Evolutionary conservation across 2,113 vertebrate species (phyloP).

Genomic region (Eulemur rufifrons): DNA sequence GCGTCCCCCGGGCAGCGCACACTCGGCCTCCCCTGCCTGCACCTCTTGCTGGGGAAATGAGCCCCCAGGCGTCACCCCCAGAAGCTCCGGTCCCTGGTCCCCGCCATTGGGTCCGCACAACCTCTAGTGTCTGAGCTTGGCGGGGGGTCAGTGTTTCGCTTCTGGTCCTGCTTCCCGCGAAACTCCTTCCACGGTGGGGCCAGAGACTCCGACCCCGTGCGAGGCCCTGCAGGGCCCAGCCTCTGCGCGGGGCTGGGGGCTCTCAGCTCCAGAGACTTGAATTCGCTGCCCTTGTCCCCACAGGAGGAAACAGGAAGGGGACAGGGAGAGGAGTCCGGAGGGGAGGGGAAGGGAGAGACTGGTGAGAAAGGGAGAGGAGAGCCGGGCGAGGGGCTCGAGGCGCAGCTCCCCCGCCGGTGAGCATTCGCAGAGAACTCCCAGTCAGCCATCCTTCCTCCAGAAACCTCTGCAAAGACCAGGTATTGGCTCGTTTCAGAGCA

Average conservation of each 20-base stretch:
- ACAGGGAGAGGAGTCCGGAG: background rate
- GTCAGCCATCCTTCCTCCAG: background rate
- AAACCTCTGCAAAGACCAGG: no score
- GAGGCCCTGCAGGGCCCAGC: rapidly evolving
- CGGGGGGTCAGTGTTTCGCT: rapidly evolving
- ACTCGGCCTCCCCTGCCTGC: no score
- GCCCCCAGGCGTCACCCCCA: background rate
- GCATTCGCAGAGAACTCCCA: background rate
- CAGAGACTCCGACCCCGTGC: background rate
- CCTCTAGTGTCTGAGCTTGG: background rate
- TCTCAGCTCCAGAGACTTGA: background rate
- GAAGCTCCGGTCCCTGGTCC: background rate
- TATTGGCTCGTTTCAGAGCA: rapidly evolving
- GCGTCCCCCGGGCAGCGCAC: no score
- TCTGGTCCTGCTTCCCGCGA: background rate
- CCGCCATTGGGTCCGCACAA: rapidly evolving
- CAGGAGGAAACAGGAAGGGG: background rate
- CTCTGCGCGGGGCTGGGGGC: background rate
- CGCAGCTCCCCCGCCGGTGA: background rate
- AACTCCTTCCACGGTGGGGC: background rate
- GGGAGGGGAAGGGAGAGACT: background rate
- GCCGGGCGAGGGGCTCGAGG: no score
- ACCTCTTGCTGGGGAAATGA: background rate
- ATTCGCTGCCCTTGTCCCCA: background rate
- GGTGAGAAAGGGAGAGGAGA: rapidly evolving